Conservation (phyloP, 37 sponge, comb jelly and placozoan species). For the Spongia lamella region DNA sequence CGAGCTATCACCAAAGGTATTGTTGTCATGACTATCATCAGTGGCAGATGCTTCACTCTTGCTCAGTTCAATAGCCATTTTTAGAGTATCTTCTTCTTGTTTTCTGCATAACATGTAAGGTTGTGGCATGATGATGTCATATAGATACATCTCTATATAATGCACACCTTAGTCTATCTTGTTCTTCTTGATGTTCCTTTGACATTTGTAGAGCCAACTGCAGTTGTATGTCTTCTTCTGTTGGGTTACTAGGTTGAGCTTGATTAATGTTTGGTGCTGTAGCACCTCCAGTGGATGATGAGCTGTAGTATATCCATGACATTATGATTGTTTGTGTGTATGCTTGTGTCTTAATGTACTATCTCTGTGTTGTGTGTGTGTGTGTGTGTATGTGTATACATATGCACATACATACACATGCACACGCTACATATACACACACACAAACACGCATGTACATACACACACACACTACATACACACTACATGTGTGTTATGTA, state of each 20-base stretch:
- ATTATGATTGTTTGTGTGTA: no score
- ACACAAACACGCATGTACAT: no score
- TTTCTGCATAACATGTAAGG: neutral
- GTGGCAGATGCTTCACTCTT: conserved; percentile 51
- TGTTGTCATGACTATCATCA: neutral
- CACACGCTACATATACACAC: no score
- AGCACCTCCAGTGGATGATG: neutral
- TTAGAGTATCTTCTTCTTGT: conserved; percentile 79
- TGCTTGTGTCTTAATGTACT: no score
- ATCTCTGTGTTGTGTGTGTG: no score
- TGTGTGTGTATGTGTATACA: no score
- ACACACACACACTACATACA: no score
- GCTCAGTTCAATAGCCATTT: conserved; percentile 73
- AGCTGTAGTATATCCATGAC: no score
- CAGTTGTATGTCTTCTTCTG: conserved; percentile 95
- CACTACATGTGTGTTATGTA: no score
- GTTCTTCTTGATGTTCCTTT: conserved; percentile 88
- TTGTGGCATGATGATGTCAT: neutral
- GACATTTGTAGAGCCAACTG: conserved; percentile 91
- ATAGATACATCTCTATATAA: neutral
- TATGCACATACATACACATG: no score
- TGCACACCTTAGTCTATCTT: conserved; percentile 54
- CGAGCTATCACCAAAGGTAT: neutral
- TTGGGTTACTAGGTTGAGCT: conserved; percentile 65
- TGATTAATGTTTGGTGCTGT: conserved; percentile 57